Evolutionary conservation across 2,888 invertebrate species (phyloP).

Genomic region (Girardia tigrina): DNA sequence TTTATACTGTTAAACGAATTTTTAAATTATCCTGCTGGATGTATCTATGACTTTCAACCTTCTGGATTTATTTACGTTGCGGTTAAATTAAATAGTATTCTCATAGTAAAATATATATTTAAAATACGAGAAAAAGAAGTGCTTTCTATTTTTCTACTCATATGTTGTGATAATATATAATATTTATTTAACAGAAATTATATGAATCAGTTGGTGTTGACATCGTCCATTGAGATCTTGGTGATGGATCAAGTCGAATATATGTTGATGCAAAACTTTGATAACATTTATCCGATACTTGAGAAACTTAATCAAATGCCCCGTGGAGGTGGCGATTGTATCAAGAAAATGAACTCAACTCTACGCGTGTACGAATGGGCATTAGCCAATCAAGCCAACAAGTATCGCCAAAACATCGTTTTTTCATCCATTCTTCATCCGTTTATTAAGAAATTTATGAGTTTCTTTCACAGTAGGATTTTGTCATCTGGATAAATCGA

Average conservation of each 20-base stretch:
- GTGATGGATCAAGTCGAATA: constrained; percentile 25
- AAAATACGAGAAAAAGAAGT: no score
- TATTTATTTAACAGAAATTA: no score
- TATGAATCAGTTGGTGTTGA: not conserved
- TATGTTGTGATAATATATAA: no score
- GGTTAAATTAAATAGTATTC: no score
- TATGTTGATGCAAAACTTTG: constrained; percentile 21
- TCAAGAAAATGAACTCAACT: not conserved
- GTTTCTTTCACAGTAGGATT: not conserved
- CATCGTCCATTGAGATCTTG: constrained; percentile 23
- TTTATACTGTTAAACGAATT: no score
- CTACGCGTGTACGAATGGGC: not conserved
- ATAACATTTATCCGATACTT: not conserved
- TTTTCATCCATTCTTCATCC: not conserved
- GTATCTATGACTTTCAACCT: no score
- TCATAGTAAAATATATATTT: no score
- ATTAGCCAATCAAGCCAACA: not conserved
- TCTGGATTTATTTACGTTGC: no score
- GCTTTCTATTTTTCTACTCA: no score
- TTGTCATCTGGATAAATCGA: no score
- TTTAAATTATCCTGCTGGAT: no score
- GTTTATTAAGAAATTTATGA: not conserved
- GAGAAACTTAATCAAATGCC: constrained; percentile 19
- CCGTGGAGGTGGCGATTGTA: not conserved
- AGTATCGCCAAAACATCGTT: not conserved